A percentile compares a stretch with the other conserved stretches of the same genome.
phyloP scores from a whole-genome alignment of 2,888 invertebrate genomes.

The Temnothorax unifasciatus region DNA sequence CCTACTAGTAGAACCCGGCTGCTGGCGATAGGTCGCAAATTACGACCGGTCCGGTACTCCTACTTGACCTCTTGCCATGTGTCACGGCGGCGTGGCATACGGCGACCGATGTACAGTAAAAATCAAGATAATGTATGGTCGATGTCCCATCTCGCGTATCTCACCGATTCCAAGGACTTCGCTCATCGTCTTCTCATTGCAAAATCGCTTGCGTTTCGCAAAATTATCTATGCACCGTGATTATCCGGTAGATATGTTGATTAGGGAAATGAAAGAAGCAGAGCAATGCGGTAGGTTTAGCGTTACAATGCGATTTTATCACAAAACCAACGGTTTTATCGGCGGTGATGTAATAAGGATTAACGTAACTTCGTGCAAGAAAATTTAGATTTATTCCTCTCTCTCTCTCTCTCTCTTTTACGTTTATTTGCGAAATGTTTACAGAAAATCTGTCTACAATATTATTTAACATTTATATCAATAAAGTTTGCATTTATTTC shows the following conservation, averaged over 20 bases:
- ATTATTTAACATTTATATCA: background rate
- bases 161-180: background rate
- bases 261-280: constrained; percentile 58
- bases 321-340: constrained; percentile 31
- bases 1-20: constrained; percentile 53
- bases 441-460: background rate
- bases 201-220: constrained; percentile 50
- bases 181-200: constrained; percentile 16
- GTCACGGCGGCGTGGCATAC: constrained; percentile 9
- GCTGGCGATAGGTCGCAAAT: constrained; percentile 52
- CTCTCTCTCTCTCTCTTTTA: background rate
- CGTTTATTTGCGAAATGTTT: background rate
- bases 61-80: constrained; percentile 37
- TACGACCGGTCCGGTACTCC: constrained; percentile 45
- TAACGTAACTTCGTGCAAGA: constrained; percentile 27
- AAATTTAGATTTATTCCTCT: constrained; percentile 21
- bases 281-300: constrained; percentile 49
- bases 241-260: constrained; percentile 60
- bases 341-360: constrained; percentile 30
- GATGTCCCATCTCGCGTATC: background rate
- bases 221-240: constrained; percentile 57
- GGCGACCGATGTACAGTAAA: constrained; percentile 11
- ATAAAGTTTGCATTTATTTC: background rate
- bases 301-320: constrained; percentile 44
- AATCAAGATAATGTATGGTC: constrained; percentile 16